A percentile compares a stretch with the other conserved stretches of the same genome.
These are phyloP conservation scores for Drosophila navojoa DNA, from an alignment of 1,140 invertebrate species.

Conservation along the genomic window DNA sequence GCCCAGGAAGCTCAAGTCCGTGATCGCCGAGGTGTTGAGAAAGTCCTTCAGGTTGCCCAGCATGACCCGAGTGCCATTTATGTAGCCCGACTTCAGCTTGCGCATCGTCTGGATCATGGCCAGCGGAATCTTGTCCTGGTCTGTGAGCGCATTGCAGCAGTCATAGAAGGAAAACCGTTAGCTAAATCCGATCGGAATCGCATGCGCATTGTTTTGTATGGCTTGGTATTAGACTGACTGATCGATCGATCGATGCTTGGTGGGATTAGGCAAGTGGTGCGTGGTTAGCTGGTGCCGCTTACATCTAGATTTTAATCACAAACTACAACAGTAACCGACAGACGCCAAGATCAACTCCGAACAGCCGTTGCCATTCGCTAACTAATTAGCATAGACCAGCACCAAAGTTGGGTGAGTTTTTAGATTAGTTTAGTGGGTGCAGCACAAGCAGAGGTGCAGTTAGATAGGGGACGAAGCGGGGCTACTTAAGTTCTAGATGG, in stretches of 20 bases:
- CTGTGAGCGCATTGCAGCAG: slow-evolving; percentile 85
- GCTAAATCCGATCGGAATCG: neutral
- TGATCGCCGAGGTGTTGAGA: slow-evolving; percentile 97
- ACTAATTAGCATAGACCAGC: slow-evolving; percentile 36
- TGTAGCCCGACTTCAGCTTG: slow-evolving; percentile 99
- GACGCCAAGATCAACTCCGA: slow-evolving; percentile 29
- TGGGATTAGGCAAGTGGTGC: slow-evolving; percentile 12
- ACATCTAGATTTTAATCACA: slow-evolving; percentile 58
- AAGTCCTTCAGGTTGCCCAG: slow-evolving; percentile 96
- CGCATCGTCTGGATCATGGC: slow-evolving; percentile 99
- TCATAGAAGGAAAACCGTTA: slow-evolving; percentile 21
- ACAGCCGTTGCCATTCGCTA: slow-evolving; percentile 3
- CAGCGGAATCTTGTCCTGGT: slow-evolving; percentile 93
- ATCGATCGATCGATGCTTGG: slow-evolving; percentile 2
- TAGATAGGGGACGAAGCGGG: neutral
- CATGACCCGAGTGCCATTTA: slow-evolving; percentile 98
- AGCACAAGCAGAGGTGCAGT: slow-evolving; percentile 36
- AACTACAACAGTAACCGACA: slow-evolving; percentile 48
- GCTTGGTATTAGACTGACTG: neutral
- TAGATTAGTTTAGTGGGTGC: slow-evolving; percentile 17
- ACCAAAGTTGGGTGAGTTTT: slow-evolving; percentile 22
- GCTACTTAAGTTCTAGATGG: slow-evolving; percentile 2
- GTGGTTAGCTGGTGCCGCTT: slow-evolving; percentile 41
- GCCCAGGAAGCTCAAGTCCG: slow-evolving; percentile 96
- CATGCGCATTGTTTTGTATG: slow-evolving; percentile 8